These are phyloP conservation scores for Aphelenchoides besseyi DNA, from an alignment of 1,140 invertebrate genomes.

Conservation along the genomic window DNA sequence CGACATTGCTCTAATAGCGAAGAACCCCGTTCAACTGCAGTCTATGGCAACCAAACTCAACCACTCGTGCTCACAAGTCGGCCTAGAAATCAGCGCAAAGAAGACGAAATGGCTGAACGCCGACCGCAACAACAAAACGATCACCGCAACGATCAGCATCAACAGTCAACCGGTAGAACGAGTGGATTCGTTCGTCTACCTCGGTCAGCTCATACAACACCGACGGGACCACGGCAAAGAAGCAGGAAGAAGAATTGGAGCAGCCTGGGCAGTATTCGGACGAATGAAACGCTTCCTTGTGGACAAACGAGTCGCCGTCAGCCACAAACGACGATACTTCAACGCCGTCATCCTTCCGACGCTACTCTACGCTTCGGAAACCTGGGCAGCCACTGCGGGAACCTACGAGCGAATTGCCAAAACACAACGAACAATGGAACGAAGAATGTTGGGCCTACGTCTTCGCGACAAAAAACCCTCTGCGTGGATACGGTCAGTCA, in stretches of 20 bases:
- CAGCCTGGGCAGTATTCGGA: background rate
- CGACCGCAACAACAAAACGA: background rate
- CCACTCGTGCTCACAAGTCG: background rate
- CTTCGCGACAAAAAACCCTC: background rate
- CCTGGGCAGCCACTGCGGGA: conserved; percentile 13
- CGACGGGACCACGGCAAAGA: background rate
- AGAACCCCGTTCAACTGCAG: background rate
- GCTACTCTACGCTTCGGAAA: conserved; percentile 13
- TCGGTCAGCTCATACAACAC: background rate
- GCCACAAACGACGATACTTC: conserved; percentile 9
- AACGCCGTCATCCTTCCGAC: conserved; percentile 9
- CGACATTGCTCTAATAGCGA: conserved; percentile 13
- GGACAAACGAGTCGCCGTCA: background rate
- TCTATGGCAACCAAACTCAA: background rate
- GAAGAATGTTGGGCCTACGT: conserved; percentile 21
- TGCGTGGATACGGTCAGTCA: background rate
- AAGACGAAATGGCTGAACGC: conserved; percentile 15
- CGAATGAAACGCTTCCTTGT: conserved; percentile 2
- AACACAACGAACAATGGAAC: conserved; percentile 7
- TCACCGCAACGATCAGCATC: background rate
- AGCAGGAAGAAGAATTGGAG: background rate
- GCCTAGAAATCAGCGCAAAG: conserved; percentile 13
- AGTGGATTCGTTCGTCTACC: conserved; percentile 5
- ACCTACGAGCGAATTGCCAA: background rate
- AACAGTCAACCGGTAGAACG: background rate